These are phyloP conservation scores for Perccottus glenii DNA, from an alignment of 2,113 vertebrate species.

Conservation along the genomic window DNA sequence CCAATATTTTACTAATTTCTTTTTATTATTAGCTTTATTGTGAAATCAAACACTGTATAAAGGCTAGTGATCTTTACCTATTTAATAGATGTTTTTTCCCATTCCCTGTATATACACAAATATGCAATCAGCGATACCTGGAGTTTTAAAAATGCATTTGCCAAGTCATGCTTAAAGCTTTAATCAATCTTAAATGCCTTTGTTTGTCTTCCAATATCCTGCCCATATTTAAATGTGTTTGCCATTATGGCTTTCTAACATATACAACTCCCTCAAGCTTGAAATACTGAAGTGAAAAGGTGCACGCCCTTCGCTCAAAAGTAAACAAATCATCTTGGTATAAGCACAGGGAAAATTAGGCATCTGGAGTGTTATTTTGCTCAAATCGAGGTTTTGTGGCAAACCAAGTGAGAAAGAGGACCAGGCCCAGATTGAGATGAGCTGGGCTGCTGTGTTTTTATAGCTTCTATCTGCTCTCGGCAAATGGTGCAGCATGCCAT, in stretches of 20 bases:
- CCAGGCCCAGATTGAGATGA: slow-evolving; percentile 65
- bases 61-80: no score
- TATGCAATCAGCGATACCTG: background rate
- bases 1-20: no score
- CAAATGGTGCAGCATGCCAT: slow-evolving; percentile 58
- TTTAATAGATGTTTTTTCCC: no score
- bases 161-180: background rate
- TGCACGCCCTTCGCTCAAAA: slow-evolving; percentile 5
- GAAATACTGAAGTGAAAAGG: background rate
- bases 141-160: background rate
- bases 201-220: background rate
- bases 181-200: background rate
- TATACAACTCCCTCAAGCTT: background rate
- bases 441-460: slow-evolving; percentile 68
- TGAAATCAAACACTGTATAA: no score
- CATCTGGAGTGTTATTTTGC: slow-evolving; percentile 8
- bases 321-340: slow-evolving; percentile 21
- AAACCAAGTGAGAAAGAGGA: slow-evolving; percentile 33
- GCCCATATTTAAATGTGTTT: slow-evolving; percentile 1
- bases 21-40: no score
- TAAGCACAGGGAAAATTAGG: slow-evolving; percentile 31
- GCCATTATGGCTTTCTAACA: background rate
- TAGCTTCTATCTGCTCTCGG: slow-evolving; percentile 63
- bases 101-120: background rate
- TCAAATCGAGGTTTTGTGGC: slow-evolving; percentile 19